These are phyloP conservation scores for Subacronicta megacephala DNA, from an alignment of 2,888 invertebrate species.

Conservation along the genomic window DNA sequence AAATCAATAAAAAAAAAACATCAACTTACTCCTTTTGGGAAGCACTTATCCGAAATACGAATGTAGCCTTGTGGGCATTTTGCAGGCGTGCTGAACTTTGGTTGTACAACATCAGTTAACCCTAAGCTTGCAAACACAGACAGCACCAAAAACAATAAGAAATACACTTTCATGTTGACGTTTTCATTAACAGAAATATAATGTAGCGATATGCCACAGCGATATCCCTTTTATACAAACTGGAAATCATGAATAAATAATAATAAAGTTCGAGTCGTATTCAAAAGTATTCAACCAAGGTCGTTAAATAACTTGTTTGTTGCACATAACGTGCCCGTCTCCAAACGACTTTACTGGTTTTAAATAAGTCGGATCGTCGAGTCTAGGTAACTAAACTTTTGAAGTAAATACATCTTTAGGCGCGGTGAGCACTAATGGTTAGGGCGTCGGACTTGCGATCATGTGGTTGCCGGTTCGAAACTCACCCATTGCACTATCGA, in stretches of 20 bases:
- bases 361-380: no score
- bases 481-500: no score
- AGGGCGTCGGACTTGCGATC: no score
- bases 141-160: slow-evolving; percentile 35
- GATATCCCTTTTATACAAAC: slow-evolving; percentile 18
- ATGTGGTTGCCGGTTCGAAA: no score
- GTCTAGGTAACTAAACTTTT: no score
- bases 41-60: slow-evolving; percentile 14
- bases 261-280: slow-evolving; percentile 15
- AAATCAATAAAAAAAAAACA: no score
- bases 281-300: slow-evolving; percentile 19
- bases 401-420: no score
- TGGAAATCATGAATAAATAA: slow-evolving; percentile 24
- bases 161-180: slow-evolving; percentile 37
- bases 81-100: slow-evolving; percentile 13
- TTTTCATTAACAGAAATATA: slow-evolving; percentile 19
- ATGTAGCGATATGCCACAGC: slow-evolving; percentile 13
- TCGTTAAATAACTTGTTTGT: slow-evolving; percentile 16
- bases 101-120: slow-evolving; percentile 9
- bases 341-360: background rate
- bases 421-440: no score
- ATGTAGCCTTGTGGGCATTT: slow-evolving; percentile 33
- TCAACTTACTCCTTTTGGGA: slow-evolving; percentile 38
- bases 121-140: slow-evolving; percentile 10
- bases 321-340: background rate